These are phyloP conservation scores for Catocala fraxini DNA, from an alignment of 2,888 invertebrate species.

Conservation along the genomic window DNA sequence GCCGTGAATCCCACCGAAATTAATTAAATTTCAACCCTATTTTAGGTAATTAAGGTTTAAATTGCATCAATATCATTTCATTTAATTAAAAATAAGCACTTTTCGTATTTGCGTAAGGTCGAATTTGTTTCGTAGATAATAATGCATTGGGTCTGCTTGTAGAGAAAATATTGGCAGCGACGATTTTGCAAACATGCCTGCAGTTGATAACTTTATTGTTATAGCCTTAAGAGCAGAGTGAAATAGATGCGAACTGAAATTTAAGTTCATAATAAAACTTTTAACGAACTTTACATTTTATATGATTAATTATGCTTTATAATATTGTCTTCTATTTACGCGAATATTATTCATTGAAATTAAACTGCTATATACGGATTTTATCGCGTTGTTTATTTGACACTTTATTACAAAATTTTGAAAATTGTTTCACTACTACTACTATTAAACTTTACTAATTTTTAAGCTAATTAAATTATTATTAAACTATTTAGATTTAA, in stretches of 20 bases:
- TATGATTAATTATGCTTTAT: constrained; percentile 1
- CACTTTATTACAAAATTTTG: no score
- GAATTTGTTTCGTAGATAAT: constrained; percentile 58
- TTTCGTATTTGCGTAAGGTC: constrained; percentile 57
- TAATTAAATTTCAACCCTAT: constrained; percentile 57
- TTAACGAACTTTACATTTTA: neutral
- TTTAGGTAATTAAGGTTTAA: constrained; percentile 42
- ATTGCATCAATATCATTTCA: constrained; percentile 21
- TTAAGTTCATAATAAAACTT: constrained; percentile 8
- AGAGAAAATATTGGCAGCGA: constrained; percentile 66
- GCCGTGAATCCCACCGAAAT: constrained; percentile 25
- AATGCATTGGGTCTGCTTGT: constrained; percentile 50
- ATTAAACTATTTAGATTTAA: no score
- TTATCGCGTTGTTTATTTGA: no score
- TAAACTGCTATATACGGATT: no score
- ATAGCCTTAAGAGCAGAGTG: constrained; percentile 53
- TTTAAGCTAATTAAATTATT: no score
- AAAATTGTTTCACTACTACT: no score
- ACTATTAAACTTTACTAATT: no score
- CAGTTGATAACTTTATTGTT: constrained; percentile 72
- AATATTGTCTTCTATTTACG: no score
- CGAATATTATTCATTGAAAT: no score
- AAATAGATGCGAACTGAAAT: constrained; percentile 31
- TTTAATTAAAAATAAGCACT: constrained; percentile 64
- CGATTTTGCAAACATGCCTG: constrained; percentile 61